Base-by-base conservation (phyloP, 1,140 invertebrate genomes). In the Lepidostoma basale region DNA sequence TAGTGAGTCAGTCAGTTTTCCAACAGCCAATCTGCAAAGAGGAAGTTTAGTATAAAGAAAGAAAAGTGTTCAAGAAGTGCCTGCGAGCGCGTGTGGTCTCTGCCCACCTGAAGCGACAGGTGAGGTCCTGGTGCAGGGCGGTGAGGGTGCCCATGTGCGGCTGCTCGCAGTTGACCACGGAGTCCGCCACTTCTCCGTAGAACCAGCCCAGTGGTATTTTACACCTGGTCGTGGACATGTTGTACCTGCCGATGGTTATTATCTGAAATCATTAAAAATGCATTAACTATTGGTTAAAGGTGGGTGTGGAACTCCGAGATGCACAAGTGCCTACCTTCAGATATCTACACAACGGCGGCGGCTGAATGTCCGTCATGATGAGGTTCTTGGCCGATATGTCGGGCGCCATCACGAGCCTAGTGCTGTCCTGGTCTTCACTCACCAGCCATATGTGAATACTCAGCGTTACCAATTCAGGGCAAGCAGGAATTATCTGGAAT, bases 201-300 rank as follows among this genome's bases (percentile, higher is more conserved):
- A 96, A 97, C 76, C 90, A 90, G n/a, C 94, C 95, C 18, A 96
- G 81, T 0, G 94, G 94, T 56, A 97, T 95, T 78, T 92, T 90
- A 74, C 93, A 95, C 72, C 92, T 89, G 22, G 92, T 93, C 0
- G 93, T 90, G 36, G 91, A 91, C 91, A 94, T 95, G 60, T 94
- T 94, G 76, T 95, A 95, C 6, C 93, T 86, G 22, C 94, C 94
- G 70, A 96, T 93, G 1, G 92, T 91, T 30, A 92, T 94, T 67
- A 94, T 90, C 89, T 90, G 74, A 40, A 68, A 67, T 42, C 8
- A 33, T 60, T 60, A 12, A 40, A 49, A 18, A n/a, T n/a, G n/a
- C n/a, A n/a, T n/a, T n/a, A n/a, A n/a, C n/a, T n/a, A n/a, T 12
- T 60, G 18, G 12, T n/a, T n/a, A n/a, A n/a, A n/a, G n/a, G n/a